Percentiles rank a stretch among this genome's conserved stretches.
phyloP scores from a whole-genome alignment of 2,113 vertebrate genomes.

The Myocastor coypus region DNA sequence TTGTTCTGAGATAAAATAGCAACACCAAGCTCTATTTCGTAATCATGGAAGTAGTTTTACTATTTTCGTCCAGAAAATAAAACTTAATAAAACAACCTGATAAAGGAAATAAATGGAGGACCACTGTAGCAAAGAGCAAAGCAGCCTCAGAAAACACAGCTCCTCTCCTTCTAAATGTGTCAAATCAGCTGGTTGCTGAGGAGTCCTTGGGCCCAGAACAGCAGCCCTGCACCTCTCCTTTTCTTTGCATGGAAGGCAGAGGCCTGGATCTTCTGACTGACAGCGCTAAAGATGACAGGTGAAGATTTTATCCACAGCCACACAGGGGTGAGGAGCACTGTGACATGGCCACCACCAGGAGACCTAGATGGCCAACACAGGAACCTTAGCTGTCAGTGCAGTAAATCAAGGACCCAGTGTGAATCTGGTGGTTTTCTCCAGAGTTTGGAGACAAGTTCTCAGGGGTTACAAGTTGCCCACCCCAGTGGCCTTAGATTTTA shows the following conservation, averaged over 20 bases:
- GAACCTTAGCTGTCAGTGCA: background rate
- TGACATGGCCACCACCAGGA: background rate
- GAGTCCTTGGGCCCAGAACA: background rate
- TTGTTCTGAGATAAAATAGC: background rate
- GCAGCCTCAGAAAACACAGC: background rate
- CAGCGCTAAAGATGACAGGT: background rate
- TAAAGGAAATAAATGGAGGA: background rate
- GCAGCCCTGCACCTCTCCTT: background rate
- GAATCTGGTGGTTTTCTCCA: background rate
- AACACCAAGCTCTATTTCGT: background rate
- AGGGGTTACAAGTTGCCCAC: slow-evolving; percentile 90
- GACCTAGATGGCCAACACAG: background rate
- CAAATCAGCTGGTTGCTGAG: no score
- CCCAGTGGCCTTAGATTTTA: slow-evolving; percentile 41
- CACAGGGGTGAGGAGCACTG: background rate
- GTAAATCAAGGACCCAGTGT: rapidly evolving
- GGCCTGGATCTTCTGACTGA: background rate
- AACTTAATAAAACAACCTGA: background rate
- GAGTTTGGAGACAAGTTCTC: slow-evolving; percentile 87
- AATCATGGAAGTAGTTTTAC: background rate
- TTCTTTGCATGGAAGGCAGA: background rate
- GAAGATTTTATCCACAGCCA: background rate
- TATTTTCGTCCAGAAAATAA: background rate
- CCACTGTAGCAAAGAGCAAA: rapidly evolving
- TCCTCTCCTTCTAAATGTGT: background rate